A percentile compares a stretch with the other conserved stretches of the same genome.
Conservation (phyloP, 2,888 invertebrate species). For the Eumacrocentrus americanus region DNA sequence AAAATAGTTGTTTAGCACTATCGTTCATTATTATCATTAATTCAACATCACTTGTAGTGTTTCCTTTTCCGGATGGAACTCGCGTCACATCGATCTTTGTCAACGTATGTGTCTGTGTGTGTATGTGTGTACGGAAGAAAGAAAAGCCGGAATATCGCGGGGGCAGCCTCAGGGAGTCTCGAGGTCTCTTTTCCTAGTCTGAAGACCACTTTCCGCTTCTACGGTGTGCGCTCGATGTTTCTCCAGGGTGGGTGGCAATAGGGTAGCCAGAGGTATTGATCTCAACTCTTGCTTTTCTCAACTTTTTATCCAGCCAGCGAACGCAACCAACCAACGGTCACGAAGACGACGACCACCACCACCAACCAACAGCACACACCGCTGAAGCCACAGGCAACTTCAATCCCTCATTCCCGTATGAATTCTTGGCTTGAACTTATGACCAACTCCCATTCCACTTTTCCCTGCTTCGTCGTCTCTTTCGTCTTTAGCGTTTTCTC, state of each 20-base stretch:
- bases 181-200: constrained; percentile 38
- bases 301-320: constrained; percentile 56
- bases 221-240: constrained; percentile 40
- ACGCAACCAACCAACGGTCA: constrained; percentile 50
- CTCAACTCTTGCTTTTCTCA: constrained; percentile 61
- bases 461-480: too few species aligned
- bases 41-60: too few species aligned
- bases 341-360: constrained; percentile 38
- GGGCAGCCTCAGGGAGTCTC: constrained; percentile 13
- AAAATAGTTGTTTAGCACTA: too few species aligned
- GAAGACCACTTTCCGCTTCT: constrained; percentile 44
- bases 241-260: constrained; percentile 35
- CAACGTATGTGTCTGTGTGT: constrained; percentile 4
- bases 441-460: constrained; percentile 46
- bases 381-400: constrained; percentile 50
- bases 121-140: constrained; percentile 25
- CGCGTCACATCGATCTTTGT: constrained; percentile 16
- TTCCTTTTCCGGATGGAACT: not conserved
- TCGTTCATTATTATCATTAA: too few species aligned
- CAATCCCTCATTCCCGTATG: constrained; percentile 58
- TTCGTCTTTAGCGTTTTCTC: constrained; percentile 29
- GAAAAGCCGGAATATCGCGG: constrained; percentile 28
- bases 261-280: constrained; percentile 60
- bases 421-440: constrained; percentile 58
- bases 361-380: constrained; percentile 39